phyloP scores from a whole-genome alignment of 1,140 invertebrate genomes.

The Drosophila asahinai region DNA sequence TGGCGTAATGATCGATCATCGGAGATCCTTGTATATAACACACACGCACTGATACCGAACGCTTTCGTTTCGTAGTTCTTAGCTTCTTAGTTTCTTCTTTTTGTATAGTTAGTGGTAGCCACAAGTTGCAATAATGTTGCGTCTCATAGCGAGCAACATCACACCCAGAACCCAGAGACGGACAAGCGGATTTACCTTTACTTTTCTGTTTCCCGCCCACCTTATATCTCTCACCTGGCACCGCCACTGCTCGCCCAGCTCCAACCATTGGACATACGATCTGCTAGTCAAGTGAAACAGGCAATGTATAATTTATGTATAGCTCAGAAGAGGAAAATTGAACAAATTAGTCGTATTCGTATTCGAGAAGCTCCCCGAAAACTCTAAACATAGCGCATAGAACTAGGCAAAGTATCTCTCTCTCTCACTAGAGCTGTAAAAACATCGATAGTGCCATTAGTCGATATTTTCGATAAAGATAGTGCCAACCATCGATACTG shows the following conservation, averaged over 20 bases:
- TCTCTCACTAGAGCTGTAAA: no score
- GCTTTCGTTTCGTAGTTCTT: constrained; percentile 65
- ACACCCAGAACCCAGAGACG: constrained; percentile 45
- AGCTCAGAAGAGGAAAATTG: constrained; percentile 56
- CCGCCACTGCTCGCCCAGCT: constrained; percentile 25
- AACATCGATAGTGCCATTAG: no score
- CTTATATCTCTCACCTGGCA: constrained; percentile 19
- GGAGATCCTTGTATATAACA: constrained; percentile 25
- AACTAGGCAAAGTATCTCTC: constrained; percentile 28
- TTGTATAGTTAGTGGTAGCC: constrained; percentile 79
- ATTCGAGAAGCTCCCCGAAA: constrained; percentile 38
- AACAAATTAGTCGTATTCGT: constrained; percentile 50
- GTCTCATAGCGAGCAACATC: constrained; percentile 77
- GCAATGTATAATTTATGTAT: constrained; percentile 64
- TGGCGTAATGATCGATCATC: constrained; percentile 45
- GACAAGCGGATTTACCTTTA: constrained; percentile 10
- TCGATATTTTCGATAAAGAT: no score
- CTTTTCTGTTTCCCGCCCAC: neutral
- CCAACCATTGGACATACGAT: constrained; percentile 57
- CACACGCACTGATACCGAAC: constrained; percentile 42
- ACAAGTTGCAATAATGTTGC: constrained; percentile 82
- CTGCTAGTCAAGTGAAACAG: constrained; percentile 79
- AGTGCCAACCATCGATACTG: no score
- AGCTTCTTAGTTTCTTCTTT: constrained; percentile 52
- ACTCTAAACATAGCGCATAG: constrained; percentile 26